Evolutionary conservation across 2,888 invertebrate species (phyloP).

Genomic region (Harmothoe impar): DNA sequence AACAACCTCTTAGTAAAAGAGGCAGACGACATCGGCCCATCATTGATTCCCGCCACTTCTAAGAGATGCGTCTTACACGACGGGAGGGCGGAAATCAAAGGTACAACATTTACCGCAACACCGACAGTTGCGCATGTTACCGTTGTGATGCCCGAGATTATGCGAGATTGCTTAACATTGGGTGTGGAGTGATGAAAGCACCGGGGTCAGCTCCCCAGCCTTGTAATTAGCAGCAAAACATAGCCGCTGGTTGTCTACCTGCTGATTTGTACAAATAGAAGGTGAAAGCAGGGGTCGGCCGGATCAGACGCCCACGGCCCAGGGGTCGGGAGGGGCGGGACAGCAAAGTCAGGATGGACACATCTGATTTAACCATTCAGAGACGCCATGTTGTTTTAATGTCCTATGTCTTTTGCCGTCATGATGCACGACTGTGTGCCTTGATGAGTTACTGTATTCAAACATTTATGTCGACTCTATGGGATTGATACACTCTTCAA

Average conservation of each 20-base stretch:
- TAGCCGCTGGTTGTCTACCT: conserved; percentile 14
- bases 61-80: neutral
- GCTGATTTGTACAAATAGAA: conserved; percentile 40
- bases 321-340: conserved; percentile 41
- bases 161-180: conserved; percentile 44
- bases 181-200: conserved; percentile 40
- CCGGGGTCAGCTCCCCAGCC: neutral
- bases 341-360: conserved; percentile 15
- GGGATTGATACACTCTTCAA: too few species aligned
- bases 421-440: too few species aligned
- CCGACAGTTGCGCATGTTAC: conserved; percentile 1
- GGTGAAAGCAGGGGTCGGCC: neutral
- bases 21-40: neutral
- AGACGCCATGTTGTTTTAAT: too few species aligned
- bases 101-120: conserved; percentile 29
- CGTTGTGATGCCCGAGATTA: neutral
- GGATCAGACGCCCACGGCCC: neutral
- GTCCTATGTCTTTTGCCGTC: too few species aligned
- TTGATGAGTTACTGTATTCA: too few species aligned
- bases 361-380: neutral
- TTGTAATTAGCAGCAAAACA: conserved; percentile 54
- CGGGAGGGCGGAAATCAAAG: conserved; percentile 12
- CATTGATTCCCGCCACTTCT: conserved; percentile 44
- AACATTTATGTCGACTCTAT: too few species aligned
- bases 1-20: conserved; percentile 33